Conservation (phyloP, 2,888 invertebrate genomes). For the Cloeon dipterum region DNA sequence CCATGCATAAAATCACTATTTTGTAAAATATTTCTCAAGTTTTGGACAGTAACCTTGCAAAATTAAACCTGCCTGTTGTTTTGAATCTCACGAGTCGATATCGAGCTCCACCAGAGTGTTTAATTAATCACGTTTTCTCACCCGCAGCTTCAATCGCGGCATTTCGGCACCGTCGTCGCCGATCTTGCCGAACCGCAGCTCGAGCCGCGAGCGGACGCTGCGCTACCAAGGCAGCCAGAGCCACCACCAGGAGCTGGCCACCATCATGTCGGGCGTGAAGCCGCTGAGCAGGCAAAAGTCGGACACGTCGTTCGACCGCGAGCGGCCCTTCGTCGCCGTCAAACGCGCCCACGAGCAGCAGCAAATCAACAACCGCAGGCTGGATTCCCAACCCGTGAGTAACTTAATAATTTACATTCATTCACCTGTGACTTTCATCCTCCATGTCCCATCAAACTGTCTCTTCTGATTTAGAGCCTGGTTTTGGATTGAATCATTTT, state of each 20-base stretch:
- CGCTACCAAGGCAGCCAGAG: conserved; percentile 8
- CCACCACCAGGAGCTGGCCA: conserved; percentile 7
- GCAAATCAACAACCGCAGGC: too few species aligned
- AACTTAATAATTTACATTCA: too few species aligned
- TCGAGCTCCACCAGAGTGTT: too few species aligned
- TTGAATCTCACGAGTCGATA: too few species aligned
- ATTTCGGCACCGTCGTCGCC: conserved; percentile 23
- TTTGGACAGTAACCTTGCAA: too few species aligned
- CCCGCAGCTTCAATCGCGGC: conserved; percentile 18
- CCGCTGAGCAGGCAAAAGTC: conserved; percentile 13
- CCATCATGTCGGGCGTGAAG: conserved; percentile 12
- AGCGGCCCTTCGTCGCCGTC: conserved; percentile 37
- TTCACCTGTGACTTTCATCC: too few species aligned
- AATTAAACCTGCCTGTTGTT: too few species aligned
- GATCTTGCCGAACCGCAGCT: conserved; percentile 22
- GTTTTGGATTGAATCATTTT: too few species aligned
- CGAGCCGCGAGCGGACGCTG: conserved; percentile 20
- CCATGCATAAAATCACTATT: too few species aligned
- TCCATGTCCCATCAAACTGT: too few species aligned
- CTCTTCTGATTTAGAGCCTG: neutral
- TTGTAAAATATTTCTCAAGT: too few species aligned
- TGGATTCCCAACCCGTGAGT: conserved; percentile 2
- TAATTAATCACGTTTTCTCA: too few species aligned
- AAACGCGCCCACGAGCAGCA: conserved; percentile 28
- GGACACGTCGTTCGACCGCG: conserved; percentile 20